phyloP scores from a whole-genome alignment of 2,797 vertebrate species.

The Stomatorhinus walkeri region DNA sequence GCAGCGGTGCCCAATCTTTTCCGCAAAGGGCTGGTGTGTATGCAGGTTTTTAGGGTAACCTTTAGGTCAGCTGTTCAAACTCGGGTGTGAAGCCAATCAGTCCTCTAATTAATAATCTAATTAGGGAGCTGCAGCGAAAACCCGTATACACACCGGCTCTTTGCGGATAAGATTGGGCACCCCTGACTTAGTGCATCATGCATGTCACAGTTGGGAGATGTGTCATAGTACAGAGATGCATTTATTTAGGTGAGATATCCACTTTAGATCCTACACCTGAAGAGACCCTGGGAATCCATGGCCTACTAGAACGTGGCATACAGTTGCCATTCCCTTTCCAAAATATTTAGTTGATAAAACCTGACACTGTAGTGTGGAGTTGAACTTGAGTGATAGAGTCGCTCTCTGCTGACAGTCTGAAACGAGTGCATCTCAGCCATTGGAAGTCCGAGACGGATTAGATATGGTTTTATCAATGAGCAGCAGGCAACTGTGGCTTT shows the following conservation, averaged over 20 bases:
- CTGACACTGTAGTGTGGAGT: constrained; percentile 48
- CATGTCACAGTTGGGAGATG: neutral
- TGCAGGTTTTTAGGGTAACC: no score
- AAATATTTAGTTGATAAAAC: constrained; percentile 59
- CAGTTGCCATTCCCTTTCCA: constrained; percentile 39
- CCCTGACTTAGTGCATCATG: neutral
- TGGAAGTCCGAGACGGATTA: constrained; percentile 63
- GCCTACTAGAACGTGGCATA: constrained; percentile 30
- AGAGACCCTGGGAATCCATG: constrained; percentile 12
- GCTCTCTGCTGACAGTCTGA: constrained; percentile 59
- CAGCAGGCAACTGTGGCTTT: constrained; percentile 57
- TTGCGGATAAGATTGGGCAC: no score
- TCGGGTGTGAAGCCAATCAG: no score
- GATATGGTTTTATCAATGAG: constrained; percentile 72
- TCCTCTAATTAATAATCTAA: no score
- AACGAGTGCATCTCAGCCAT: constrained; percentile 57
- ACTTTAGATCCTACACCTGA: constrained; percentile 15
- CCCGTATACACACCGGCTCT: no score
- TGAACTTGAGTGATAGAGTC: constrained; percentile 59
- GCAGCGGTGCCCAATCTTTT: no score
- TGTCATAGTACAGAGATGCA: neutral
- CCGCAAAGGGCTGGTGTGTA: no score
- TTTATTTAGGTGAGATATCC: constrained; percentile 11
- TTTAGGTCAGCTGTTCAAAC: no score
- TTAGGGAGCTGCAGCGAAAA: no score